Percentiles rank a stretch among this genome's conserved stretches.
These are phyloP conservation scores for Steinernema scapterisci DNA, from an alignment of 2,888 invertebrate species.

Conservation along the genomic window DNA sequence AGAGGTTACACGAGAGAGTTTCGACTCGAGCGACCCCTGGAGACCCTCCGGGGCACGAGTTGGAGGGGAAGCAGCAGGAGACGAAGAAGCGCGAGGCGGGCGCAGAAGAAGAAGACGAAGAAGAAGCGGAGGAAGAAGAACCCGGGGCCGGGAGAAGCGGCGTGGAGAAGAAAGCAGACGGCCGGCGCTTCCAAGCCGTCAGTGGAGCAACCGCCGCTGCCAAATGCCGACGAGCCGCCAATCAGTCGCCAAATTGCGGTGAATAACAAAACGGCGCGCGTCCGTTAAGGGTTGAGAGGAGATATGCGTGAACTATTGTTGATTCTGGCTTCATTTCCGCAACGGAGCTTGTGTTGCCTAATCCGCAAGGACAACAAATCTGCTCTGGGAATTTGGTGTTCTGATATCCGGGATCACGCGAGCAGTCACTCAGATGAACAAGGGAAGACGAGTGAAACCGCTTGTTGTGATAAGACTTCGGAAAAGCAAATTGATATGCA, in stretches of 20 bases:
- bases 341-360: background rate
- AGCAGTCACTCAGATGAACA: no score
- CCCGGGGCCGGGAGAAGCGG: background rate
- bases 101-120: background rate
- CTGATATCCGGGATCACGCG: no score
- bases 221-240: slow-evolving; percentile 27
- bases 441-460: no score
- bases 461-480: no score
- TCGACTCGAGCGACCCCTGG: slow-evolving; percentile 27
- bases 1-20: slow-evolving; percentile 26
- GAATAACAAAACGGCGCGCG: slow-evolving; percentile 32
- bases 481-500: no score
- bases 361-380: slow-evolving; percentile 8
- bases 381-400: no score
- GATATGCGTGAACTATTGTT: slow-evolving; percentile 25
- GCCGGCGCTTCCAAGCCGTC: background rate
- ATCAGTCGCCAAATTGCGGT: slow-evolving; percentile 33
- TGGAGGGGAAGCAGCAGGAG: background rate
- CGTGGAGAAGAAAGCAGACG: background rate
- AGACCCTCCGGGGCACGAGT: slow-evolving; percentile 22
- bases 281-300: background rate
- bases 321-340: slow-evolving; percentile 30
- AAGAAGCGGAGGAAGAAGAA: background rate
- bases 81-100: background rate
- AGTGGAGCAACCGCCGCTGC: slow-evolving; percentile 15